Evolutionary conservation across 2,888 invertebrate genomes (phyloP).

Genomic region (Sisyra terminalis): DNA sequence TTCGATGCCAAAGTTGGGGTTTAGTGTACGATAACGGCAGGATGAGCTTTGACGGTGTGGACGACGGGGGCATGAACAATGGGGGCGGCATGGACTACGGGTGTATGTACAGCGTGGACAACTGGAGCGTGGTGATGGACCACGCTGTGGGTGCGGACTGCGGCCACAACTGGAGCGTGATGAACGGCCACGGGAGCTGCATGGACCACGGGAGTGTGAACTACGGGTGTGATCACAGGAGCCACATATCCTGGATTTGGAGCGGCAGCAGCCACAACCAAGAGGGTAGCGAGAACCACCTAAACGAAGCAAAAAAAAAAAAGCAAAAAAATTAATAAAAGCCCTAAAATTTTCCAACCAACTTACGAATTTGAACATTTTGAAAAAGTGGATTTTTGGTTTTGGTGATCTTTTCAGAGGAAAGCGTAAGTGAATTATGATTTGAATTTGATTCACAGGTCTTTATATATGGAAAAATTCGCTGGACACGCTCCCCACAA

Average conservation of each 20-base stretch:
- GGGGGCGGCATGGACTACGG: slow-evolving; percentile 14
- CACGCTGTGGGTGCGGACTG: slow-evolving; percentile 10
- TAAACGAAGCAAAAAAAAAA: slow-evolving; percentile 19
- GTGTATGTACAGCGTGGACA: slow-evolving; percentile 9
- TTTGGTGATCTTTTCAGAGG: too few species aligned
- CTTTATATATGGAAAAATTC: slow-evolving; percentile 1
- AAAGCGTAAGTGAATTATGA: not conserved
- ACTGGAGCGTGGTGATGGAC: slow-evolving; percentile 10
- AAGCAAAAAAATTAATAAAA: slow-evolving; percentile 3
- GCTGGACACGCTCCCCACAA: too few species aligned
- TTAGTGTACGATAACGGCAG: slow-evolving; percentile 12
- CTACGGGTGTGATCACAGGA: slow-evolving; percentile 24
- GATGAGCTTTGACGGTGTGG: slow-evolving; percentile 17
- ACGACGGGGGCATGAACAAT: slow-evolving; percentile 20
- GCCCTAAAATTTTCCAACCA: not conserved
- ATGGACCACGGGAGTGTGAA: slow-evolving; percentile 18
- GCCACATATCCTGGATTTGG: slow-evolving; percentile 14
- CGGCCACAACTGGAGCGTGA: slow-evolving; percentile 15
- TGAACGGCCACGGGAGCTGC: slow-evolving; percentile 20
- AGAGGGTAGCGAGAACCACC: slow-evolving; percentile 30
- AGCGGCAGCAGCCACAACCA: slow-evolving; percentile 15
- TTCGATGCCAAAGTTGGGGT: not conserved
- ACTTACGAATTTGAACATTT: slow-evolving; percentile 20
- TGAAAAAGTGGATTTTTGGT: slow-evolving; percentile 11
- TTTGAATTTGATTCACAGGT: not conserved